Percentiles rank a stretch among this genome's conserved stretches.
phyloP scores from a whole-genome alignment of 2,888 invertebrate genomes.

The Idaea straminata region DNA sequence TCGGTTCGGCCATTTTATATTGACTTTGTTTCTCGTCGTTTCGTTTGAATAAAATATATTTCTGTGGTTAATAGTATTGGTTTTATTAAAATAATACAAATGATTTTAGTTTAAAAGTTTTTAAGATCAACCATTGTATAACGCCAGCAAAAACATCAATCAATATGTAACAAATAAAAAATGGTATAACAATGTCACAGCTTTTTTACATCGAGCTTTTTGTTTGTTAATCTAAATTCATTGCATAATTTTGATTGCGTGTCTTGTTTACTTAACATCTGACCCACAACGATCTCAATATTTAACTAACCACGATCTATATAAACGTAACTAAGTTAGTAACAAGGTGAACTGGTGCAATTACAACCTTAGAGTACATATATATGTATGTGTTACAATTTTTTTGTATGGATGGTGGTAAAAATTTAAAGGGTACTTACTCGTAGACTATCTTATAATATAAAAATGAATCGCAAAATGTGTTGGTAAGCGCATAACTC shows the following conservation, averaged over 20 bases:
- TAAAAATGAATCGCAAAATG: too few relatives aligned
- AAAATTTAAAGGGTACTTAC: too few relatives aligned
- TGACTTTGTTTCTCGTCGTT: too few relatives aligned
- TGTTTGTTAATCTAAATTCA: slow-evolving; percentile 13
- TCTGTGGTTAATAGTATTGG: too few relatives aligned
- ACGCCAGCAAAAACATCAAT: background rate
- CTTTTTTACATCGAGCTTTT: background rate
- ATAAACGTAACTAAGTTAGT: slow-evolving; percentile 29
- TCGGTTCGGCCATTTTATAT: too few relatives aligned
- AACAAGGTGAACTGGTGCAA: slow-evolving; percentile 32
- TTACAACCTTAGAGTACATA: slow-evolving; percentile 12
- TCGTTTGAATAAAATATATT: too few relatives aligned
- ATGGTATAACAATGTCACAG: background rate
- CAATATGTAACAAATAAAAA: background rate
- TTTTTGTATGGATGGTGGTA: background rate
- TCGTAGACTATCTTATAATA: too few relatives aligned
- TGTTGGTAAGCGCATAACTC: too few relatives aligned
- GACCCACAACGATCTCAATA: slow-evolving; percentile 43
- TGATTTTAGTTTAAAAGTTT: too few relatives aligned
- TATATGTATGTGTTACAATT: background rate
- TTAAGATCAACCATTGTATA: background rate
- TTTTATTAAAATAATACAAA: too few relatives aligned
- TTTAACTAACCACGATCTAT: slow-evolving; percentile 35
- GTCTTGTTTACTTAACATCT: slow-evolving; percentile 28
- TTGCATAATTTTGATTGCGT: slow-evolving; percentile 38